These are phyloP conservation scores for Piprites chloris DNA, from an alignment of 2,113 vertebrate species.

Conservation along the genomic window DNA sequence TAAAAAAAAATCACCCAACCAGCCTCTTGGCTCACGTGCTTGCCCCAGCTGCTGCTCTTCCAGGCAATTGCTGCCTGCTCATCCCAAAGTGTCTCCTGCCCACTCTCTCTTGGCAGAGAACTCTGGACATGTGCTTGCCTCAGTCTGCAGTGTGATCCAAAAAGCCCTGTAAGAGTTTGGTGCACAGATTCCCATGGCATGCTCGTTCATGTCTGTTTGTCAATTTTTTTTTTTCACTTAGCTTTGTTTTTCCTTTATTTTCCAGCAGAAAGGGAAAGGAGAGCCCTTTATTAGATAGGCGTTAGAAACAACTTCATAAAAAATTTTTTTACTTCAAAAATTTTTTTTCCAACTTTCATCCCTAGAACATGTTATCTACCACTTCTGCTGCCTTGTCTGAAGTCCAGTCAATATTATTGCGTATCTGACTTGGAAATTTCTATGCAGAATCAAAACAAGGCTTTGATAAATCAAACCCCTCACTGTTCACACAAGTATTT, in stretches of 20 bases:
- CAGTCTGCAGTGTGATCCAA: neutral
- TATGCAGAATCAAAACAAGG: neutral
- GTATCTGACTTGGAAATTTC: neutral
- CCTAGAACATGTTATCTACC: neutral
- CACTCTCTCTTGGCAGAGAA: neutral
- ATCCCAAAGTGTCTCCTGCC: neutral
- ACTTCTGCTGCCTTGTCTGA: neutral
- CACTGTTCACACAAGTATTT: neutral
- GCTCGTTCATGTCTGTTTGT: neutral
- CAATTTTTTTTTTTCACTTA: neutral
- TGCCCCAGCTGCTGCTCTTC: neutral
- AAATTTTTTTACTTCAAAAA: rapidly evolving
- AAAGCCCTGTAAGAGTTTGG: neutral
- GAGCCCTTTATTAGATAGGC: neutral
- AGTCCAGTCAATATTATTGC: neutral
- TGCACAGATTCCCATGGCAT: neutral
- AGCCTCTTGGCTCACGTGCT: neutral
- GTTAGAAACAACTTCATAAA: neutral
- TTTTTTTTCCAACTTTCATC: neutral
- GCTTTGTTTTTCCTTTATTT: neutral
- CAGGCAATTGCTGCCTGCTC: neutral
- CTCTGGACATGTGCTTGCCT: neutral
- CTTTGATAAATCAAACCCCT: neutral
- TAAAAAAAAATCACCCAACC: neutral
- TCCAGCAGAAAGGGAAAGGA: neutral